phyloP scores from a whole-genome alignment of 2,888 invertebrate genomes.

The Hypomecis punctinalis region DNA sequence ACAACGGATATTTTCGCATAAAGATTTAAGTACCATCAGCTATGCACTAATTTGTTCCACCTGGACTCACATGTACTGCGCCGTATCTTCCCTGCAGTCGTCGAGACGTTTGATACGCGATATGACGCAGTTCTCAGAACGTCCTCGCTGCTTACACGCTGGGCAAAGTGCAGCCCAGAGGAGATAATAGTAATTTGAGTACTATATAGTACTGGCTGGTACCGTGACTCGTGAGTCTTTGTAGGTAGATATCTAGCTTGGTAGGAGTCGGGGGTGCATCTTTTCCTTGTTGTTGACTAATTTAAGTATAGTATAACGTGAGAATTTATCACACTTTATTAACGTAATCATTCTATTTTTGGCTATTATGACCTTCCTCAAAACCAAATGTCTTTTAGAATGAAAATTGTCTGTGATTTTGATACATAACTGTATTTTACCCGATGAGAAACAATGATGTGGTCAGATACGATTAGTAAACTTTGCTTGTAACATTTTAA shows the following conservation, averaged over 20 bases:
- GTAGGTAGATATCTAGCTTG: background rate
- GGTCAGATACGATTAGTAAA: too few relatives aligned
- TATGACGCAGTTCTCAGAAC: conserved; percentile 7
- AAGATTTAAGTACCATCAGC: background rate
- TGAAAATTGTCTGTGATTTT: too few relatives aligned
- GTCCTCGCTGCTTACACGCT: conserved; percentile 7
- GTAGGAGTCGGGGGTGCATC: background rate
- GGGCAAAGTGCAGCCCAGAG: conserved; percentile 7
- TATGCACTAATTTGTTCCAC: background rate
- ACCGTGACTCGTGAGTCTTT: background rate
- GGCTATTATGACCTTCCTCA: too few relatives aligned
- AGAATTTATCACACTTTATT: too few relatives aligned
- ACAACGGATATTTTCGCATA: too few relatives aligned
- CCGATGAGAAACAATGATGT: too few relatives aligned
- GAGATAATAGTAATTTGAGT: background rate
- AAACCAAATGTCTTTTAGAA: too few relatives aligned
- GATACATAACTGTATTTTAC: too few relatives aligned
- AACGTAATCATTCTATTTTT: too few relatives aligned
- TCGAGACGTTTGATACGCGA: conserved; percentile 5
- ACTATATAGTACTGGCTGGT: background rate
- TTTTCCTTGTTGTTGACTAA: background rate
- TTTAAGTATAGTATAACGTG: too few relatives aligned
- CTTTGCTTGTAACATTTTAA: too few relatives aligned
- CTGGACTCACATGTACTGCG: conserved; percentile 6
- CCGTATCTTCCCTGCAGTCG: background rate